Conservation (phyloP, 1,140 invertebrate genomes). For the Drosophila cardini region DNA sequence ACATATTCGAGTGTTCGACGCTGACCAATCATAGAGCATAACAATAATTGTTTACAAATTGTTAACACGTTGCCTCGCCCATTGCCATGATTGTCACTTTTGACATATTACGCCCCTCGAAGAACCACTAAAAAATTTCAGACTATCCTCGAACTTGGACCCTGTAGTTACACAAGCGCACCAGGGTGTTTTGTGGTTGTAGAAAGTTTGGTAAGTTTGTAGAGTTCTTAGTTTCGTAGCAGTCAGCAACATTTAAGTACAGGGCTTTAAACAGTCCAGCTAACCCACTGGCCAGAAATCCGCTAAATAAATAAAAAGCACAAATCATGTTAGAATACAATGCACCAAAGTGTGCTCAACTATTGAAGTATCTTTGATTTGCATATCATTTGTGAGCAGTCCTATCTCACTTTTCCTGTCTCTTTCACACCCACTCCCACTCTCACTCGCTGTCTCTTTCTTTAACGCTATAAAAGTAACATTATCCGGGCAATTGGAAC, state of each 20-base stretch:
- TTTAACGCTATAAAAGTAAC: slow-evolving; percentile 61
- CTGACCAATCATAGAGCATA: slow-evolving; percentile 78
- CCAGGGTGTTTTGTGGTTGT: neutral
- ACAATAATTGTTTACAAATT: slow-evolving; percentile 84
- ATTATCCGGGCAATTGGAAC: slow-evolving; percentile 20
- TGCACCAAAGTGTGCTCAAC: slow-evolving; percentile 33
- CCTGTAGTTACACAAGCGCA: slow-evolving; percentile 12
- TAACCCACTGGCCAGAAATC: slow-evolving; percentile 7
- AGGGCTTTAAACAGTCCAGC: too few relatives aligned
- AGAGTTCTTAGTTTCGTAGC: too few relatives aligned
- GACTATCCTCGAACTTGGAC: slow-evolving; percentile 21
- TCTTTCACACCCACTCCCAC: too few relatives aligned
- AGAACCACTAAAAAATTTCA: slow-evolving; percentile 20
- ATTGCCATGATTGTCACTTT: slow-evolving; percentile 75
- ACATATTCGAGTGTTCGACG: slow-evolving; percentile 61
- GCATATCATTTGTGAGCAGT: slow-evolving; percentile 77
- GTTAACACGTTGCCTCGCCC: slow-evolving; percentile 64
- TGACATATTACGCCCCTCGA: slow-evolving; percentile 69
- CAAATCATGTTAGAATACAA: slow-evolving; percentile 69
- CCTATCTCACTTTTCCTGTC: neutral
- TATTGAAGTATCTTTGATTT: slow-evolving; percentile 70
- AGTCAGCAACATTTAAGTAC: too few relatives aligned
- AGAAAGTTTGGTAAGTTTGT: too few relatives aligned
- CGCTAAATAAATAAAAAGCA: slow-evolving; percentile 68
- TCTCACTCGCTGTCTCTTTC: neutral